Evolutionary conservation across 2,797 vertebrate species (phyloP).

Genomic region (Psittacula echo): DNA sequence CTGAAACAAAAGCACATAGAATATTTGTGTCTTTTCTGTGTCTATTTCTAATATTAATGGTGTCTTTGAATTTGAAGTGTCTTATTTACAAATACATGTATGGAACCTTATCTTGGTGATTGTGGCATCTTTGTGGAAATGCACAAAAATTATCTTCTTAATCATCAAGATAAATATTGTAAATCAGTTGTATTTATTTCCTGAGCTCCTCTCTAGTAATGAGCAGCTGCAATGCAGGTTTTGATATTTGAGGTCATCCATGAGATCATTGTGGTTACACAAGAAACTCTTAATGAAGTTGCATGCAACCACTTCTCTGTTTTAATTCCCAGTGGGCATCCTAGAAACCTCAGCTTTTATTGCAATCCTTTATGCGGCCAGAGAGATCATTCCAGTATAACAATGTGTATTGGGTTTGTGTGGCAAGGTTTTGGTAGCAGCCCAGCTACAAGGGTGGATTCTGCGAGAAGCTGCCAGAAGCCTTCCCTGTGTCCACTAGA

Average conservation of each 20-base stretch:
- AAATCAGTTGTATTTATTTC: not conserved
- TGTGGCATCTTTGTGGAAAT: not conserved
- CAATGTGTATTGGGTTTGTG: not conserved
- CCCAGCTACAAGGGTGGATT: not conserved
- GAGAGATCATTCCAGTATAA: not conserved
- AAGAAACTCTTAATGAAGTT: not conserved
- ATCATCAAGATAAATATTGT: not conserved
- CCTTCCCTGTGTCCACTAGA: not conserved
- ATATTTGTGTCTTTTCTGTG: not conserved
- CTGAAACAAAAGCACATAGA: not conserved
- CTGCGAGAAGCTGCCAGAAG: not conserved
- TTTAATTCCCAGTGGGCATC: not conserved
- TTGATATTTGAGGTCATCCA: not conserved
- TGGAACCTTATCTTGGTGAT: not conserved
- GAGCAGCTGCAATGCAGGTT: not conserved
- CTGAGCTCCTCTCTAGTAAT: not conserved
- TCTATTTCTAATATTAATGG: not conserved
- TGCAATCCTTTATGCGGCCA: not conserved
- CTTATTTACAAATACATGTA: not conserved
- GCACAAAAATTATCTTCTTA: not conserved
- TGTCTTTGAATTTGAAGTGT: not conserved
- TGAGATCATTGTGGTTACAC: not conserved
- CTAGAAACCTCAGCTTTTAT: not conserved
- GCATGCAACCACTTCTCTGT: not conserved
- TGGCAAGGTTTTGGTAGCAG: not conserved